phyloP scores from a whole-genome alignment of 2,797 vertebrate species.

The Florisuga fusca region DNA sequence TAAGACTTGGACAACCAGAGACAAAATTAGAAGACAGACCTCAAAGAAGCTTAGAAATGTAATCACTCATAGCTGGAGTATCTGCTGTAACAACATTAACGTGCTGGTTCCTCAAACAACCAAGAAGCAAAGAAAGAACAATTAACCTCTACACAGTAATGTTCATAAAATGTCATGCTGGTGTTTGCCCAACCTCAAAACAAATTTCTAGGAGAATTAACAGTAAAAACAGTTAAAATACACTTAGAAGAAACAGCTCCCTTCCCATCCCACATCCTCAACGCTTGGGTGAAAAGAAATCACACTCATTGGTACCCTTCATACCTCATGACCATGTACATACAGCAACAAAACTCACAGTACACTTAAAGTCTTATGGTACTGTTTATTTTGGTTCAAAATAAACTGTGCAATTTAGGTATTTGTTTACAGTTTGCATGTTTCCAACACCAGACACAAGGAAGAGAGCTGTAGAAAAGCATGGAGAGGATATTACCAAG shows the following conservation, averaged over 20 bases:
- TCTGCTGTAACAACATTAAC: background rate
- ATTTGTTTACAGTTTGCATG: background rate
- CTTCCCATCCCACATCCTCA: background rate
- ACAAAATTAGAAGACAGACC: background rate
- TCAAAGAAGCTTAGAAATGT: background rate
- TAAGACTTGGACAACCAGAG: background rate
- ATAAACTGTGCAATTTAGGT: slow-evolving; percentile 28
- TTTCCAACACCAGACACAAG: background rate
- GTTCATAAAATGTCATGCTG: fast-evolving
- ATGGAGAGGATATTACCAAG: slow-evolving; percentile 4
- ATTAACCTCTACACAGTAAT: background rate
- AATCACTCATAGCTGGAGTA: background rate
- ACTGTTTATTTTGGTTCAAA: slow-evolving; percentile 67
- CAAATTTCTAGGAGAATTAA: background rate
- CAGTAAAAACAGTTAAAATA: background rate
- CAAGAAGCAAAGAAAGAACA: background rate
- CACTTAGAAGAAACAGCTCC: background rate
- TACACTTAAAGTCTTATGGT: slow-evolving; percentile 15
- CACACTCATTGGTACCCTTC: background rate
- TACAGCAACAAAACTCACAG: slow-evolving; percentile 52
- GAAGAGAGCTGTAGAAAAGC: slow-evolving; percentile 44
- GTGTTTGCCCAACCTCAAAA: background rate
- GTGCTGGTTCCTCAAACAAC: background rate
- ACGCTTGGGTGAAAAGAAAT: background rate
- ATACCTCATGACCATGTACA: background rate